A percentile compares a stretch with the other conserved stretches of the same genome.
phyloP scores from a whole-genome alignment of 2,888 invertebrate genomes.

The Harpagoxenus sublaevis region DNA sequence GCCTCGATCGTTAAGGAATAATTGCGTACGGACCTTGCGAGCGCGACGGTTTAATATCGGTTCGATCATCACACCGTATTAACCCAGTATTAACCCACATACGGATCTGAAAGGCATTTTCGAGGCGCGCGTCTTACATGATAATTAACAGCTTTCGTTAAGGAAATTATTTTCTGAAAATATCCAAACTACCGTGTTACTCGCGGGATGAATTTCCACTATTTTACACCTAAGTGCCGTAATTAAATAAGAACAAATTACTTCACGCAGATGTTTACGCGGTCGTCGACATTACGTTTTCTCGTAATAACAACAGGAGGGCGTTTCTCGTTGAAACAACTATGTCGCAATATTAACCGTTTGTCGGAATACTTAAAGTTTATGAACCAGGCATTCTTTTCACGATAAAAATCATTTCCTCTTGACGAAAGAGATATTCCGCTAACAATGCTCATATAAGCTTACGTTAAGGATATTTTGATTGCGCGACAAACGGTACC shows the following conservation, averaged over 20 bases:
- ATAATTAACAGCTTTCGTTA: slow-evolving; percentile 66
- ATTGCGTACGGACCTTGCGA: slow-evolving; percentile 33
- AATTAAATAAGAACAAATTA: slow-evolving; percentile 34
- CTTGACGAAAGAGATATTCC: slow-evolving; percentile 12
- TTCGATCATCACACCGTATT: background rate
- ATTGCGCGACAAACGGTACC: slow-evolving; percentile 4
- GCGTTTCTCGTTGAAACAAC: background rate
- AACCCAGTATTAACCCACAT: slow-evolving; percentile 59
- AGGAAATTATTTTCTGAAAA: slow-evolving; percentile 55
- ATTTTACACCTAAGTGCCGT: background rate
- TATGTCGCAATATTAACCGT: slow-evolving; percentile 20
- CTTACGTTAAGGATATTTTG: slow-evolving; percentile 12
- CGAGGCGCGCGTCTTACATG: slow-evolving; percentile 48
- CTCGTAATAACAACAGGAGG: background rate
- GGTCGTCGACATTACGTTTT: background rate
- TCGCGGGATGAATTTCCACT: background rate
- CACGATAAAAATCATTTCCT: slow-evolving; percentile 37
- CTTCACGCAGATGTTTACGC: background rate
- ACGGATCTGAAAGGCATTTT: slow-evolving; percentile 6
- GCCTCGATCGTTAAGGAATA: slow-evolving; percentile 25
- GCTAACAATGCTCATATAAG: slow-evolving; percentile 14
- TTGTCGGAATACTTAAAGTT: slow-evolving; percentile 10
- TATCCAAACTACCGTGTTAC: background rate
- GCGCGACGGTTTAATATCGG: slow-evolving; percentile 36
- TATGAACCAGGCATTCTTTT: slow-evolving; percentile 6